Evolutionary conservation across 2,888 invertebrate genomes (phyloP).

Genomic region (Iphiclides podalirius): DNA sequence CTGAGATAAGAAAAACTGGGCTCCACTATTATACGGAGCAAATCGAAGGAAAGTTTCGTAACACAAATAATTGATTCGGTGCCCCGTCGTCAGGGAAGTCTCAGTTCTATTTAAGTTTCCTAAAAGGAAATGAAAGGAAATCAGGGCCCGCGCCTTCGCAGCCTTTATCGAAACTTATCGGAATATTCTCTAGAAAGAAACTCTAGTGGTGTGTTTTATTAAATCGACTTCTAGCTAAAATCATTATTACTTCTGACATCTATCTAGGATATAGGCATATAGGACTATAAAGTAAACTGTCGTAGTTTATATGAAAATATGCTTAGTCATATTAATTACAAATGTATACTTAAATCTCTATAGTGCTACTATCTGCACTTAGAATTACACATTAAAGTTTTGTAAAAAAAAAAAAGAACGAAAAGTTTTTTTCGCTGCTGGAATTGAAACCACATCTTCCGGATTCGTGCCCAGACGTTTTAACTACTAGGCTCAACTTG

Average conservation of each 20-base stretch:
- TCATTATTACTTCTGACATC: slow-evolving; percentile 39
- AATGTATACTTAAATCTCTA: too few relatives aligned
- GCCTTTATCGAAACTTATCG: slow-evolving; percentile 74
- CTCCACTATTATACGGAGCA: slow-evolving; percentile 49
- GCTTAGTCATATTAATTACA: too few relatives aligned
- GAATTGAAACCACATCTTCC: too few relatives aligned
- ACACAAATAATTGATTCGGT: slow-evolving; percentile 77
- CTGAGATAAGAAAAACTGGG: slow-evolving; percentile 51
- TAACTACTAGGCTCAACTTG: too few relatives aligned
- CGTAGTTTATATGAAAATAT: too few relatives aligned
- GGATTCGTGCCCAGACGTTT: too few relatives aligned
- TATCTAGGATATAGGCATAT: too few relatives aligned
- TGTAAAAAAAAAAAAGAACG: too few relatives aligned
- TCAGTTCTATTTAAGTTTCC: slow-evolving; percentile 79
- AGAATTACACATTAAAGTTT: too few relatives aligned
- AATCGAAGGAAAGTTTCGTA: slow-evolving; percentile 65
- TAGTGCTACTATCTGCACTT: too few relatives aligned
- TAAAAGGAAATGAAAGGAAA: slow-evolving; percentile 80
- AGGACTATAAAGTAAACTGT: slow-evolving; percentile 6
- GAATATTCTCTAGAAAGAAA: slow-evolving; percentile 59
- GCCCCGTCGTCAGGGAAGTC: slow-evolving; percentile 72
- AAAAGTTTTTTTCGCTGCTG: too few relatives aligned
- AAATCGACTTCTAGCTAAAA: slow-evolving; percentile 54
- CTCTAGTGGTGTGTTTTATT: slow-evolving; percentile 54
- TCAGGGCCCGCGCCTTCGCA: slow-evolving; percentile 65